Conservation (phyloP, 2,797 vertebrate species). For the Lepilemur septentrionalis region DNA sequence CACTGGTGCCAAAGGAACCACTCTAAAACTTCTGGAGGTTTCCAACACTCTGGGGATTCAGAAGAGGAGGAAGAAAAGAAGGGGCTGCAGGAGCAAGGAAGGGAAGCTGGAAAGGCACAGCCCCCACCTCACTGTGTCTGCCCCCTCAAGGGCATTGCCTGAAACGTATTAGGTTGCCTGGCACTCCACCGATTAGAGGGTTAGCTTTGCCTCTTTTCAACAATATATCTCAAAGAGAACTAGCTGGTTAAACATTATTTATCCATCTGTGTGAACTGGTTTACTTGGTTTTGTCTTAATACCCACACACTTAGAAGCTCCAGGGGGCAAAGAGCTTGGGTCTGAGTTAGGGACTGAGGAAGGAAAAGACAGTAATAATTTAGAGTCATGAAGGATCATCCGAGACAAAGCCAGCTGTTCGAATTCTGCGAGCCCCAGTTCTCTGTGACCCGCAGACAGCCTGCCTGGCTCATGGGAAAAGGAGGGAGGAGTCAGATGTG, state of each 20-base stretch:
- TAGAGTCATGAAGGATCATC: neutral
- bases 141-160: neutral
- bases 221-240: neutral
- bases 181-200: neutral
- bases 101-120: neutral
- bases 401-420: neutral
- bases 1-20: neutral
- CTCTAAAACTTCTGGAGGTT: neutral
- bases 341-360: neutral
- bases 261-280: neutral
- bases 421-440: neutral
- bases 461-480: neutral
- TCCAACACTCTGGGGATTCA: neutral
- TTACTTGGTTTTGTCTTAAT: neutral
- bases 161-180: neutral
- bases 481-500: neutral
- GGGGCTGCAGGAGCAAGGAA: neutral
- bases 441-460: neutral
- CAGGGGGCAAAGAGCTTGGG: neutral
- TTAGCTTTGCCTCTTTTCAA: neutral
- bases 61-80: neutral
- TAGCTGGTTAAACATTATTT: neutral
- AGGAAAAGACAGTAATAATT: neutral
- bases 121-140: neutral
- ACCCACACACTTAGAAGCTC: neutral